Conservation (phyloP, 2,113 vertebrate species). For the Tenebrosternarchus preto region DNA sequence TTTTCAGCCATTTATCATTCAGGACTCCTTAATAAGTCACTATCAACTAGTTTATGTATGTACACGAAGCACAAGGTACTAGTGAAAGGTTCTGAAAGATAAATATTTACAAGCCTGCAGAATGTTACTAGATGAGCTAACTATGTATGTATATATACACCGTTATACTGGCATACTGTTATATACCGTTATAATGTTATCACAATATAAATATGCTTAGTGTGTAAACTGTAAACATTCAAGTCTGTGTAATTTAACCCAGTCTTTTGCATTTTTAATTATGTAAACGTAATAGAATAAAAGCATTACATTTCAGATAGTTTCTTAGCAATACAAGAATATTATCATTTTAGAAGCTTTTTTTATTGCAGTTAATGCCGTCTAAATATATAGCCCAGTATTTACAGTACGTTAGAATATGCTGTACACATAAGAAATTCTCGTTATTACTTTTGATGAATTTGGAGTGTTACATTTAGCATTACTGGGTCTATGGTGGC, state of each 20-base stretch:
- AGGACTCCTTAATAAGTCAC: neutral
- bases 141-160: too few relatives aligned
- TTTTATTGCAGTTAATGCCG: neutral
- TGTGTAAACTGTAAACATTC: neutral
- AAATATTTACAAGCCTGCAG: too few relatives aligned
- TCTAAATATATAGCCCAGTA: constrained; percentile 10
- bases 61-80: neutral
- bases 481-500: constrained; percentile 16
- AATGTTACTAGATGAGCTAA: too few relatives aligned
- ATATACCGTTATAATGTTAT: too few relatives aligned
- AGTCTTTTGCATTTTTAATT: neutral
- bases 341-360: neutral
- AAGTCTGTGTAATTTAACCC: neutral
- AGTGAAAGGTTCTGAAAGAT: neutral
- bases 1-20: neutral
- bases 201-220: too few relatives aligned
- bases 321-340: neutral
- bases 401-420: constrained; percentile 32
- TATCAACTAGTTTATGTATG: neutral
- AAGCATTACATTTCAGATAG: neutral
- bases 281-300: neutral
- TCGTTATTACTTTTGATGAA: neutral
- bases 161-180: too few relatives aligned
- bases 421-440: constrained; percentile 14
- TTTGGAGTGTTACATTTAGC: constrained; percentile 22